These are phyloP conservation scores for Jordanella pulchra DNA, from an alignment of 2,797 vertebrate genomes.

Conservation along the genomic window DNA sequence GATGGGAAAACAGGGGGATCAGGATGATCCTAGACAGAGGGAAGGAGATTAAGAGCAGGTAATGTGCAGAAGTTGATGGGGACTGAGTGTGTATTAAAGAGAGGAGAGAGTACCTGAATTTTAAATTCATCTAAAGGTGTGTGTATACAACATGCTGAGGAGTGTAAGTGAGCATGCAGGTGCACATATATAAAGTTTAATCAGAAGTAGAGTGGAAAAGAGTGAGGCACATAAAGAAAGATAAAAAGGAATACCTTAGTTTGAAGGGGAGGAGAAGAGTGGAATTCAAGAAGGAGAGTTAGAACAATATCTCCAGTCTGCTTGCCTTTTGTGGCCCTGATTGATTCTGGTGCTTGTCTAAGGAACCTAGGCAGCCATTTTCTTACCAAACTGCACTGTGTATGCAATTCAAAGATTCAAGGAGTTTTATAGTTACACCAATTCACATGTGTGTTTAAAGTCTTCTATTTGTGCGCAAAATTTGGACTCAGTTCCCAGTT, in stretches of 20 bases:
- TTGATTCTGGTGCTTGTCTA: slow-evolving; percentile 71
- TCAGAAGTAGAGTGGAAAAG: slow-evolving; percentile 46
- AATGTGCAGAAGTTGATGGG: slow-evolving; percentile 75
- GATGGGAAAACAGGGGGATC: slow-evolving; percentile 76
- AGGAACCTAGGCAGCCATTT: slow-evolving; percentile 69
- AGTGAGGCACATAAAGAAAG: slow-evolving; percentile 23
- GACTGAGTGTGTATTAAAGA: slow-evolving; percentile 67
- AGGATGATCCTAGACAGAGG: slow-evolving; percentile 72
- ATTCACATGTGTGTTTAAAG: too few species aligned
- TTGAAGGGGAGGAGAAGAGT: slow-evolving; percentile 32
- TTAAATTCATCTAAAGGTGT: slow-evolving; percentile 57
- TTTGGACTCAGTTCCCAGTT: too few species aligned
- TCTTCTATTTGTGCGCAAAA: too few species aligned
- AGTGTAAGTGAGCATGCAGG: slow-evolving; percentile 15
- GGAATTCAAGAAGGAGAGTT: slow-evolving; percentile 76
- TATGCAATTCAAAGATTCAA: slow-evolving; percentile 34
- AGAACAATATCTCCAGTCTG: slow-evolving; percentile 60
- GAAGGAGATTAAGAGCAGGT: slow-evolving; percentile 78
- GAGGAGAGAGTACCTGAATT: slow-evolving; percentile 64
- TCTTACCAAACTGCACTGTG: slow-evolving; percentile 42
- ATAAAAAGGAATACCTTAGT: slow-evolving; percentile 45
- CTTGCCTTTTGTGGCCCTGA: slow-evolving; percentile 78
- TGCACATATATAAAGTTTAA: slow-evolving; percentile 74
- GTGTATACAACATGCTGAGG: slow-evolving; percentile 46
- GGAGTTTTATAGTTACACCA: too few species aligned